Evolutionary conservation across 2,888 invertebrate genomes (phyloP).

Genomic region (Pachliopta kotzebuea): DNA sequence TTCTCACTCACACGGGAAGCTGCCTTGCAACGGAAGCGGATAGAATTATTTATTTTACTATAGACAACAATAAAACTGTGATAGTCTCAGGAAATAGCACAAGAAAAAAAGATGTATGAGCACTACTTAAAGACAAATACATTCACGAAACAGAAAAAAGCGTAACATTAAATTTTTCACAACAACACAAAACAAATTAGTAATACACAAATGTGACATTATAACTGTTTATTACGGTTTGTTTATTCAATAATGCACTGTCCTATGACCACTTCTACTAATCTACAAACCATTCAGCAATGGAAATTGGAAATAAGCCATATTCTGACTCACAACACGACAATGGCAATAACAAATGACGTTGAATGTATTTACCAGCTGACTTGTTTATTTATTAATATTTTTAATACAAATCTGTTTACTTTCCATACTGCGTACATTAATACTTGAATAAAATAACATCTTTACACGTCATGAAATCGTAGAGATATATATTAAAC

Average conservation of each 20-base stretch:
- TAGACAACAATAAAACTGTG: no score
- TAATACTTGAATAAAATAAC: background rate
- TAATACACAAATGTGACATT: no score
- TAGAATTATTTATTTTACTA: no score
- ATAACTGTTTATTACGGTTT: no score
- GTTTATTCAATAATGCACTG: background rate
- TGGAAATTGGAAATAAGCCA: constrained; percentile 27
- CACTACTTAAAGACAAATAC: no score
- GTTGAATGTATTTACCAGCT: constrained; percentile 23
- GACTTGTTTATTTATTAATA: constrained; percentile 20
- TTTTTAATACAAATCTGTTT: background rate
- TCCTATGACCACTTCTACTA: constrained; percentile 5
- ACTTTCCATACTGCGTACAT: background rate
- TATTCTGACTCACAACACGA: constrained; percentile 21
- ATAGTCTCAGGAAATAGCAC: no score
- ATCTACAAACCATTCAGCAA: constrained; percentile 19
- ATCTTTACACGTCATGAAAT: background rate
- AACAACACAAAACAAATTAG: no score
- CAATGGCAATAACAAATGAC: constrained; percentile 29
- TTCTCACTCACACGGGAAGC: no score
- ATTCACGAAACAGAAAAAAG: no score
- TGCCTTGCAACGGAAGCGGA: no score
- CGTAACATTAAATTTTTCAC: no score
- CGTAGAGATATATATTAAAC: background rate
- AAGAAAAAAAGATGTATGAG: no score